Evolutionary conservation across 2,113 vertebrate genomes (phyloP).

Genomic region (Nothocercus julius): DNA sequence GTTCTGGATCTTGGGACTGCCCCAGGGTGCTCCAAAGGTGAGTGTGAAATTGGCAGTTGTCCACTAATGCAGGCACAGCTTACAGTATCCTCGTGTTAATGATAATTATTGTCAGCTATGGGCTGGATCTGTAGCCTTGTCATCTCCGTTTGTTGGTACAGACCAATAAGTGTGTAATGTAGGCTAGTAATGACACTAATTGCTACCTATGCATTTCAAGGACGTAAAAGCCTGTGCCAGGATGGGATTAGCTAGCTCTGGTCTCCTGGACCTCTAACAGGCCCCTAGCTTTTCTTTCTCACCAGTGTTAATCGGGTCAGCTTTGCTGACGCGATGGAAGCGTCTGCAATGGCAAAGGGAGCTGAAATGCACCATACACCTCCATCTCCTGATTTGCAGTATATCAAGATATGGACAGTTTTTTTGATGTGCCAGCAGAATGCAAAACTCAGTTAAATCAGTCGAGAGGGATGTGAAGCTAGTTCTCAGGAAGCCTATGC

Average conservation of each 20-base stretch:
- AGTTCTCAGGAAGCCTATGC: constrained; percentile 64
- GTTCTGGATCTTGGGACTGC: neutral
- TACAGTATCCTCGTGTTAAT: neutral
- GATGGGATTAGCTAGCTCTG: constrained; percentile 18
- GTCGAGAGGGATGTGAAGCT: constrained; percentile 55
- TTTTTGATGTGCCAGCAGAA: constrained; percentile 52
- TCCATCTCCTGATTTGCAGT: constrained; percentile 58
- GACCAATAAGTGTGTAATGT: neutral
- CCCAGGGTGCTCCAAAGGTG: constrained; percentile 1
- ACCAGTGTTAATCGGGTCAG: constrained; percentile 26
- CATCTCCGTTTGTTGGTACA: neutral
- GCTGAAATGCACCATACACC: constrained; percentile 66
- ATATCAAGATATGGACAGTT: constrained; percentile 56
- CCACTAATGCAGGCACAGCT: neutral
- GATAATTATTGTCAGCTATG: neutral
- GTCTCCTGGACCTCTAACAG: constrained; percentile 49
- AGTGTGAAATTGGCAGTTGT: neutral
- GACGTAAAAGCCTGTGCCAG: neutral
- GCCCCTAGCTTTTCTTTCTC: constrained; percentile 40
- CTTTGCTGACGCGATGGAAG: constrained; percentile 64
- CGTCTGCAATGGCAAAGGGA: constrained; percentile 31
- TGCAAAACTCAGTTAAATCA: constrained; percentile 63
- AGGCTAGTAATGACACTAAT: neutral
- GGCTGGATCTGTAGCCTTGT: neutral
- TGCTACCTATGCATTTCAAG: neutral